Percentiles rank a stretch among this genome's conserved stretches.
Conservation (phyloP, 2,113 vertebrate genomes). For the Lamprologus speciosus region DNA sequence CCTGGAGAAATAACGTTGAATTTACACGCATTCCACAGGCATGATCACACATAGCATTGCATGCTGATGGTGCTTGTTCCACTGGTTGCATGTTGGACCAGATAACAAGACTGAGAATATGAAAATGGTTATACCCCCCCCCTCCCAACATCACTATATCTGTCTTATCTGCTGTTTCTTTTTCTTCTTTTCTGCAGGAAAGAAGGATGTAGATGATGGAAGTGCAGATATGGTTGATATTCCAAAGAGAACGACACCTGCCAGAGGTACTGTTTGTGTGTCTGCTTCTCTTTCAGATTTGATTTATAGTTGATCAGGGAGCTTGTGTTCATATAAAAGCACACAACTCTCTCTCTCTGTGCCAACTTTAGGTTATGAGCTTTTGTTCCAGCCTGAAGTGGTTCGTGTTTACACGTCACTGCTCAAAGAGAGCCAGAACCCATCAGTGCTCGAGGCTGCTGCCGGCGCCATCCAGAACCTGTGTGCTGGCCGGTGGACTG, state of each 20-base stretch:
- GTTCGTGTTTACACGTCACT: constrained; percentile 93
- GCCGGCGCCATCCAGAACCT: constrained; percentile 94
- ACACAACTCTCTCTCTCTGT: neutral
- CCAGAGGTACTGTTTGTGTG: constrained; percentile 74
- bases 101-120: neutral
- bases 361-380: constrained; percentile 80
- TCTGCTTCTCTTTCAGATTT: neutral
- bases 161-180: neutral
- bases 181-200: constrained; percentile 64
- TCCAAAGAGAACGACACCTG: constrained; percentile 88
- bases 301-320: neutral
- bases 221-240: constrained; percentile 81
- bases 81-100: constrained; percentile 20
- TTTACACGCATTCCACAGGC: neutral
- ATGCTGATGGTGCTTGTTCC: constrained; percentile 24
- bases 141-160: neutral
- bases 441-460: constrained; percentile 88
- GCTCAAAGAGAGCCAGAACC: constrained; percentile 87
- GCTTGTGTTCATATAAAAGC: neutral
- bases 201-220: constrained; percentile 81
- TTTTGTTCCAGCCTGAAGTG: constrained; percentile 94
- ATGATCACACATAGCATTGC: constrained; percentile 21
- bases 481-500: constrained; percentile 89
- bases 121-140: neutral
- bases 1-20: neutral